phyloP scores from a whole-genome alignment of 2,888 invertebrate genomes.

The Sturmia bella region DNA sequence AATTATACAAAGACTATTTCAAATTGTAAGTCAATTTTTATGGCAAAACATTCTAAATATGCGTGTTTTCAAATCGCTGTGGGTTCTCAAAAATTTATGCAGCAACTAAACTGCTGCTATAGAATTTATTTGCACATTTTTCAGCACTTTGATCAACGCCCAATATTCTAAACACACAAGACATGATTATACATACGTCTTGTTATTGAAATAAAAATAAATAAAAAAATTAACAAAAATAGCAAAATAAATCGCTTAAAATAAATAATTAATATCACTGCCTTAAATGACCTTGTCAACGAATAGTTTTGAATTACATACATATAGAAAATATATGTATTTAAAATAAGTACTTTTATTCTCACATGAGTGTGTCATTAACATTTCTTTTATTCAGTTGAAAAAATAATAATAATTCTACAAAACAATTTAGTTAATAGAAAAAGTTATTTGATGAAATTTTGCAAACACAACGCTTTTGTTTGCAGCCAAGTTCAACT shows the following conservation, averaged over 20 bases:
- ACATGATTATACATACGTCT: too few relatives aligned
- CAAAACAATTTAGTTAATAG: not conserved
- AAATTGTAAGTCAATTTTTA: too few relatives aligned
- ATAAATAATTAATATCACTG: slow-evolving; percentile 1
- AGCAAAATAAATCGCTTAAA: not conserved
- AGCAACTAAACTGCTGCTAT: too few relatives aligned
- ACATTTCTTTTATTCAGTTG: slow-evolving; percentile 13
- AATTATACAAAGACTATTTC: too few relatives aligned
- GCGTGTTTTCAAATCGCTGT: too few relatives aligned
- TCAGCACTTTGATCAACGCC: not conserved
- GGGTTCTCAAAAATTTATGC: too few relatives aligned
- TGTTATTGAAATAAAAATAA: not conserved
- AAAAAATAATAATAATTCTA: not conserved
- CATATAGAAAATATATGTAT: too few relatives aligned
- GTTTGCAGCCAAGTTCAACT: not conserved
- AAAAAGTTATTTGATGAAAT: slow-evolving; percentile 11
- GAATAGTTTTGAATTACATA: slow-evolving; percentile 21
- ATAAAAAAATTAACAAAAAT: too few relatives aligned
- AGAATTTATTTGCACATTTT: too few relatives aligned
- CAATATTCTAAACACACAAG: not conserved
- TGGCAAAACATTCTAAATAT: too few relatives aligned
- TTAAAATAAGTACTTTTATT: slow-evolving; percentile 9
- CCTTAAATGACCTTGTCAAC: slow-evolving; percentile 44
- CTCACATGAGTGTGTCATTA: slow-evolving; percentile 17
- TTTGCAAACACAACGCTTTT: slow-evolving; percentile 10